Conservation (phyloP, 1,140 invertebrate species). For the Eriocheir sinensis region DNA sequence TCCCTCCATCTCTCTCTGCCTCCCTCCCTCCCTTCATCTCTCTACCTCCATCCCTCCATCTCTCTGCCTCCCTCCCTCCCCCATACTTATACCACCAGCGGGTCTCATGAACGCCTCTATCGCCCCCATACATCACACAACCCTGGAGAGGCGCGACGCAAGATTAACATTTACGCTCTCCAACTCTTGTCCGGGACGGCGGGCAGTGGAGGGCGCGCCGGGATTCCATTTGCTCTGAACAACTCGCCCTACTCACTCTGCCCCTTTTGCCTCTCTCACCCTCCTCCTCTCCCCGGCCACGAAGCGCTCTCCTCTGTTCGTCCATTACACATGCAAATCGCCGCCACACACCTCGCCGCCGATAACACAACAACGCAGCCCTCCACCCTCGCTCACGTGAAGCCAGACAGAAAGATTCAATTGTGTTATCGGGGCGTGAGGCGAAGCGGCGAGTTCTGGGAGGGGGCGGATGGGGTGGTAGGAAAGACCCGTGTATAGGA, state of each 20-base stretch:
- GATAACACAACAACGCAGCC: background rate
- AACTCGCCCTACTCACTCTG: constrained; percentile 13
- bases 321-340: constrained; percentile 24
- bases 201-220: background rate
- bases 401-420: constrained; percentile 7
- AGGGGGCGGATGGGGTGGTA: background rate
- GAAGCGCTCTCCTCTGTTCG: background rate
- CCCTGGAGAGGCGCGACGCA: background rate
- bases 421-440: background rate
- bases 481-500: background rate
- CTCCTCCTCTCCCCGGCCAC: background rate
- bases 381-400: constrained; percentile 11
- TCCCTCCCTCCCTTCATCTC: constrained; percentile 8
- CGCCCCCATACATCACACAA: background rate
- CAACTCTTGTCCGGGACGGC: background rate
- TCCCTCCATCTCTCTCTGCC: too few species aligned
- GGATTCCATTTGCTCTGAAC: background rate
- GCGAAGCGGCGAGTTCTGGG: background rate
- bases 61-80: background rate
- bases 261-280: background rate
- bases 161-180: background rate
- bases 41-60: background rate
- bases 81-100: background rate
- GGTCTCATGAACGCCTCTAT: background rate
- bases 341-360: background rate